Evolutionary conservation across 2,113 vertebrate species (phyloP).

Genomic region (Axis porcinus): DNA sequence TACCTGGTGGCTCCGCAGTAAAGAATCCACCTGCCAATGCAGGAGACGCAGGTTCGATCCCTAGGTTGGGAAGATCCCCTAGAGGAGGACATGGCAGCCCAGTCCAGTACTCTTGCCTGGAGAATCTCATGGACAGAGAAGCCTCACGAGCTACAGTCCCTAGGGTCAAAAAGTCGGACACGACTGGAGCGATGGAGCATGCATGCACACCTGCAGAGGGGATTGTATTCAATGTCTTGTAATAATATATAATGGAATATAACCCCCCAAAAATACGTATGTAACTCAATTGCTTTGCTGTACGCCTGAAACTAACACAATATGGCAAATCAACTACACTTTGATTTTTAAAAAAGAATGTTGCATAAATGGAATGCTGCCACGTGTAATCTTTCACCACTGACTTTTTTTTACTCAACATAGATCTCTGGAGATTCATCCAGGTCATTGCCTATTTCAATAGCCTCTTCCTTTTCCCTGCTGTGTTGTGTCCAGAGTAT

Average conservation of each 20-base stretch:
- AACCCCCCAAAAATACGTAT: background rate
- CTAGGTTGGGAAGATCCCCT: background rate
- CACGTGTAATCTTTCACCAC: background rate
- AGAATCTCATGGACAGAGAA: background rate
- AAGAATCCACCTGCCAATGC: background rate
- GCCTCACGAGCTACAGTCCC: background rate
- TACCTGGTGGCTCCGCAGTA: background rate
- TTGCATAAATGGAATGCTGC: background rate
- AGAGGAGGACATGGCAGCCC: background rate
- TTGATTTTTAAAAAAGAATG: background rate
- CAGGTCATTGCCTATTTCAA: background rate
- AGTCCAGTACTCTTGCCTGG: background rate
- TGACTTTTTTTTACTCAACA: background rate
- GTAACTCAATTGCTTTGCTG: background rate
- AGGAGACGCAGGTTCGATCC: background rate
- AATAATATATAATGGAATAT: background rate
- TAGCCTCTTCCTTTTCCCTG: background rate
- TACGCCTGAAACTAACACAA: background rate
- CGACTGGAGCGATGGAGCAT: accelerated
- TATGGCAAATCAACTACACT: background rate
- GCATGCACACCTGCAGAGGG: background rate
- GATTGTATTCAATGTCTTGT: background rate
- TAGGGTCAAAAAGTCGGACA: background rate
- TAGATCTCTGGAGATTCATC: background rate
- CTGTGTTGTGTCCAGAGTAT: background rate